Conservation (phyloP, 2,888 invertebrate species). For the Drymonia ruficornis region DNA sequence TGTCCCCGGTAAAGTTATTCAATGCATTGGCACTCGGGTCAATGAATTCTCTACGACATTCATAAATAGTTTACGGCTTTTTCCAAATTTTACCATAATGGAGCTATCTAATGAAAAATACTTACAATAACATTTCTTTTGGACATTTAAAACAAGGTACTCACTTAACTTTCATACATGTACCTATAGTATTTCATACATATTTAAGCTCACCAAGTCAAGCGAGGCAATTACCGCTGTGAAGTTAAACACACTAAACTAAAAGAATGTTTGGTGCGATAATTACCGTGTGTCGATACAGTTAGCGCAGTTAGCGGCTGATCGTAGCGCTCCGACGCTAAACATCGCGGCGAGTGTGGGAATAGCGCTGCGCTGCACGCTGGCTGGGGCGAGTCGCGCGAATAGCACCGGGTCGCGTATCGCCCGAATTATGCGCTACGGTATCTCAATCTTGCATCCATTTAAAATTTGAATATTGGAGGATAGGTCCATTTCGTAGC, state of each 20-base stretch:
- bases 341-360: slow-evolving; percentile 27
- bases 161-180: no score
- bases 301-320: slow-evolving; percentile 9
- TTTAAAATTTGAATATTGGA: slow-evolving; percentile 11
- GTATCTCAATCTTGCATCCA: slow-evolving; percentile 30
- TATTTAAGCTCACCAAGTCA: slow-evolving; percentile 2
- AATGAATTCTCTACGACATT: not conserved
- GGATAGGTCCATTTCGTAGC: not conserved
- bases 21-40: no score
- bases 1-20: no score
- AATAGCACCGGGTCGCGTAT: slow-evolving; percentile 7
- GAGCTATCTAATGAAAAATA: not conserved
- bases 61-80: not conserved
- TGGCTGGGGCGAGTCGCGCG: not conserved
- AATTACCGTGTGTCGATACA: slow-evolving; percentile 25
- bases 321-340: slow-evolving; percentile 19
- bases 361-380: slow-evolving; percentile 13
- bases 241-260: slow-evolving; percentile 5
- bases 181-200: no score
- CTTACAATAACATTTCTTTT: not conserved
- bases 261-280: slow-evolving; percentile 15
- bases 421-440: slow-evolving; percentile 18
- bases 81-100: no score
- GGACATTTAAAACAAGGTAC: not conserved
- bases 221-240: slow-evolving; percentile 3